phyloP scores from a whole-genome alignment of 2,888 invertebrate genomes.

The Epistrophe grossulariae region DNA sequence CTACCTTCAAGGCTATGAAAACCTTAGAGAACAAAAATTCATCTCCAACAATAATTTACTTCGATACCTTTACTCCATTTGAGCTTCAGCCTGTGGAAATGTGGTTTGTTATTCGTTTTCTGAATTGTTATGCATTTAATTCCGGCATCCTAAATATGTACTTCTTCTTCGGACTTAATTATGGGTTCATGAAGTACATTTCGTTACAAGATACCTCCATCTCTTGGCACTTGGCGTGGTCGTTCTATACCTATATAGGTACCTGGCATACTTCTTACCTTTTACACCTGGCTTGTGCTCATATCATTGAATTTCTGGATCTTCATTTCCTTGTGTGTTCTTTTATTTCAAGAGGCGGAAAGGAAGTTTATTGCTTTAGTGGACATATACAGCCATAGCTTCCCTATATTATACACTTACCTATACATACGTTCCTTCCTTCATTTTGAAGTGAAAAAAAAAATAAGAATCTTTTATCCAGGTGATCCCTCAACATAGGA shows the following conservation, averaged over 20 bases:
- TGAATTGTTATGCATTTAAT: conserved; percentile 54
- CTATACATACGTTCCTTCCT: background rate
- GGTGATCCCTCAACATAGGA: conserved; percentile 36
- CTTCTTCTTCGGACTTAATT: conserved; percentile 55
- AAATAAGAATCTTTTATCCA: conserved; percentile 34
- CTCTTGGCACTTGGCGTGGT: conserved; percentile 7
- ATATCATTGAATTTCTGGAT: background rate
- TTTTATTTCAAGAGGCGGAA: conserved; percentile 38
- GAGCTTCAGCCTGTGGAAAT: background rate
- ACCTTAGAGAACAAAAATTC: too few species aligned
- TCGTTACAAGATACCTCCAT: conserved; percentile 43
- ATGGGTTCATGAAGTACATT: conserved; percentile 62
- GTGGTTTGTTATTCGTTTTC: background rate
- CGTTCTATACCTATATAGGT: too few species aligned
- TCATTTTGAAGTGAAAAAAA: background rate
- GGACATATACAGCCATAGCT: conserved; percentile 45
- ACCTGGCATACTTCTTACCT: background rate
- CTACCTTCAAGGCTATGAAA: background rate
- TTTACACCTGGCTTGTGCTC: conserved; percentile 9
- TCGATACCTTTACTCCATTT: background rate
- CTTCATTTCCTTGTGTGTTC: conserved; percentile 27
- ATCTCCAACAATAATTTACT: background rate
- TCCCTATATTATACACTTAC: background rate
- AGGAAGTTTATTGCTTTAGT: conserved; percentile 51
- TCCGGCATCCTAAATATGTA: conserved; percentile 49